Evolutionary conservation across 1,140 invertebrate genomes (phyloP), one percentile per base, ranked within the genome.

Genomic region (Lysiphlebus fabarum): DNA sequence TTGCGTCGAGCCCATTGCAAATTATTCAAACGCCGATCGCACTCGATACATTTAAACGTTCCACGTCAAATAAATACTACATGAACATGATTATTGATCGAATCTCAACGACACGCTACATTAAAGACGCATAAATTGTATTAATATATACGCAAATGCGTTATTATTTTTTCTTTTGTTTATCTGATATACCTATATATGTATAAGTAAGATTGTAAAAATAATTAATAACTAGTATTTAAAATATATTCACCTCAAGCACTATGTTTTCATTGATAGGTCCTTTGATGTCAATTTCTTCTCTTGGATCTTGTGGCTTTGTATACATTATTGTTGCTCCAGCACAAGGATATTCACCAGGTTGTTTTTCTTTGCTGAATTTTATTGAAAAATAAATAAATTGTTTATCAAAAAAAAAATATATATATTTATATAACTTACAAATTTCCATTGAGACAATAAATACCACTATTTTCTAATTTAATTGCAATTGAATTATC

Each of bases 201-300:
- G n/a, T n/a, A n/a, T n/a, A n/a, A n/a, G n/a, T n/a, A n/a, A n/a
- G n/a, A n/a, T n/a, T n/a, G n/a, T n/a, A n/a, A n/a, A n/a, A n/a
- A n/a, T 33, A 37, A 40, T 12, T 47, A 44, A 47, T 37, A 4
- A 38, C 2, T 37, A 53, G 0, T 1, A 14, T n/a, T 33, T n/a
- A 12, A 56, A 56, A 36, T 12, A 34, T 11, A 12, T 53, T 53
- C 67, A 75, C 74, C 56, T 73, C 65, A 38, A 75, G 34, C 12
- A 68, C 56, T 47, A 82, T 64, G 50, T 78, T 70, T 53, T 79
- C 72, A 9, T 61, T 62, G 17, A 79, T 67, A 0, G 82, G 81
- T 6, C 81, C 81, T 48, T 72, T 73, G n/a, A 83, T 82, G 17
- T 70, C 48, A 6, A 82, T 61, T 51, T 75, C 67, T 65, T 82